phyloP scores from a whole-genome alignment of 2,888 invertebrate species.

The Polylopha cassiicola region DNA sequence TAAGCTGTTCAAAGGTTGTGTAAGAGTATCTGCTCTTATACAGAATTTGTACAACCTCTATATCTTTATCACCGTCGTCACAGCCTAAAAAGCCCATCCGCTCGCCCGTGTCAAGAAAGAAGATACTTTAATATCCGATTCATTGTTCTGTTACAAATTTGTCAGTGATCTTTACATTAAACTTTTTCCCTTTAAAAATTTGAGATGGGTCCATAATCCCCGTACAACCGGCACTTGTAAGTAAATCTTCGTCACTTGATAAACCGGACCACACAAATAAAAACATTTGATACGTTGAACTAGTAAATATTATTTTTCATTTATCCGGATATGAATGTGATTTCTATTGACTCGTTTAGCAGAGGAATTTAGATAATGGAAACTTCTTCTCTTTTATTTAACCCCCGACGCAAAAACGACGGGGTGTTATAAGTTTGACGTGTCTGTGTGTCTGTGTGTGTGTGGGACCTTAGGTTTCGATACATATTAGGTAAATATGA shows the following conservation, averaged over 20 bases:
- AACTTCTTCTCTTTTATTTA: too few relatives aligned
- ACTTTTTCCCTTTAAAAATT: conserved; percentile 71
- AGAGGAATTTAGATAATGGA: too few relatives aligned
- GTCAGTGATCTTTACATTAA: conserved; percentile 76
- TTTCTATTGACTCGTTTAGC: conserved; percentile 15
- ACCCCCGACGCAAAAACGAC: too few relatives aligned
- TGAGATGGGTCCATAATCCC: conserved; percentile 71
- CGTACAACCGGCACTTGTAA: conserved; percentile 55
- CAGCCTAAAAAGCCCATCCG: conserved; percentile 57
- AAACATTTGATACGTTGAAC: conserved; percentile 41
- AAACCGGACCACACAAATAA: conserved; percentile 67
- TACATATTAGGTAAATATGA: too few relatives aligned
- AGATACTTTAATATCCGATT: conserved; percentile 76
- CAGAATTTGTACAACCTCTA: conserved; percentile 15
- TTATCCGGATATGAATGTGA: conserved; percentile 10
- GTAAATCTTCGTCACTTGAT: conserved; percentile 61
- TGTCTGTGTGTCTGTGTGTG: too few relatives aligned
- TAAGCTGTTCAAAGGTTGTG: conserved; percentile 5
- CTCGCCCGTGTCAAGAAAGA: conserved; percentile 72
- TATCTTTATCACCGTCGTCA: conserved; percentile 37
- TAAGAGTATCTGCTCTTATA: conserved; percentile 17
- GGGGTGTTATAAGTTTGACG: too few relatives aligned
- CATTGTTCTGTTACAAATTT: conserved; percentile 78
- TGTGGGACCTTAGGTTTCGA: too few relatives aligned
- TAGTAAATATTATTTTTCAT: conserved; percentile 11